Evolutionary conservation across 2,113 vertebrate species (phyloP).

Genomic region (Chionis minor): DNA sequence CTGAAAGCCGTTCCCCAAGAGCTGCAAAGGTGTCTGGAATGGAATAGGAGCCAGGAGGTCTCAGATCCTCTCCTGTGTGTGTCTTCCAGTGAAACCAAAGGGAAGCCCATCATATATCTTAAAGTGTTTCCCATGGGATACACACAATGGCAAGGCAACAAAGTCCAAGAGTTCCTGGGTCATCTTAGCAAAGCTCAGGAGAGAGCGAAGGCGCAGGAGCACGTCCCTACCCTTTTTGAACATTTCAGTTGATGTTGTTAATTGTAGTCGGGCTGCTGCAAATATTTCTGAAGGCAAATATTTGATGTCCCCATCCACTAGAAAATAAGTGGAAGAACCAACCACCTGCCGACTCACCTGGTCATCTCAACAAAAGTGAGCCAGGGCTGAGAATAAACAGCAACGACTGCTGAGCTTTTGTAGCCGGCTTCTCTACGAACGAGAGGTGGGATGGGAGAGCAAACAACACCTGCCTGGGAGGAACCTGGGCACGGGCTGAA

Average conservation of each 20-base stretch:
- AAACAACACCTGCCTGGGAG: constrained; percentile 52
- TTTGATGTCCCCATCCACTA: constrained; percentile 33
- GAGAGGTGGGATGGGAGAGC: background rate
- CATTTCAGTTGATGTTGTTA: background rate
- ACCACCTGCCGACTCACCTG: background rate
- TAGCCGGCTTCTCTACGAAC: background rate
- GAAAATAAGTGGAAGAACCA: background rate
- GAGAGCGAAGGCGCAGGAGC: fast-evolving
- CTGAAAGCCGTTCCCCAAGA: background rate
- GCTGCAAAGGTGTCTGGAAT: background rate
- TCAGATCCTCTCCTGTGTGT: background rate
- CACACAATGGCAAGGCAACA: background rate
- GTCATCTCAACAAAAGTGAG: background rate
- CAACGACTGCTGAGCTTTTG: background rate
- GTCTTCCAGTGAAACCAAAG: background rate
- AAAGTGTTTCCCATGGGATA: background rate
- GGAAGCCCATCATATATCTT: background rate
- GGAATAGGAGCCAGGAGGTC: background rate
- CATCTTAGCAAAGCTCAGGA: background rate
- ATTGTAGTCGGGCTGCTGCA: background rate
- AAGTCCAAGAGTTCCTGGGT: background rate
- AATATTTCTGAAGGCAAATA: constrained; percentile 45
- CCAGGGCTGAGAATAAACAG: constrained; percentile 21
- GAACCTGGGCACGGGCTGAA: background rate
- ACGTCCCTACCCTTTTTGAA: background rate